Evolutionary conservation across 1,140 invertebrate species (phyloP).

Genomic region (Drosophila insularis): DNA sequence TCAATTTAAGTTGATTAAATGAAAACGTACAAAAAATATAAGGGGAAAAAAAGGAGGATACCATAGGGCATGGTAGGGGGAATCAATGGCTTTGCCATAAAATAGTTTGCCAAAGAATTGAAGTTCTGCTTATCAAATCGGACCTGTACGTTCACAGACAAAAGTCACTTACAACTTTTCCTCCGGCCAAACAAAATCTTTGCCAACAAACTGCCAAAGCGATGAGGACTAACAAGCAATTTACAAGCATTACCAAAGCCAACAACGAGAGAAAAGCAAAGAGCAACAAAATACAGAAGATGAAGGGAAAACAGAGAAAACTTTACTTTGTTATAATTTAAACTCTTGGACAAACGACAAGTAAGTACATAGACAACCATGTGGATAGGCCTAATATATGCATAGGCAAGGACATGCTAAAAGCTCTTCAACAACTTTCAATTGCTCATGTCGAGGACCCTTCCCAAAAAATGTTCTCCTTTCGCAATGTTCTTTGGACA

Average conservation of each 20-base stretch:
- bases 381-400: constrained; percentile 55
- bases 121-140: neutral
- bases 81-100: neutral
- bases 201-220: constrained; percentile 17
- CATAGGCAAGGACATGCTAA: constrained; percentile 44
- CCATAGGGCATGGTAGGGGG: neutral
- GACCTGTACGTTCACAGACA: neutral
- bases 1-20: constrained; percentile 13
- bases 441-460: constrained; percentile 30
- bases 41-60: neutral
- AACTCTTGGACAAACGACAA: constrained; percentile 26
- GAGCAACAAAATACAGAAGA: constrained; percentile 14
- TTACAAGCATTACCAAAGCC: constrained; percentile 31
- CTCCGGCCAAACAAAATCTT: constrained; percentile 10
- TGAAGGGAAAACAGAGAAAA: constrained; percentile 9
- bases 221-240: constrained; percentile 38
- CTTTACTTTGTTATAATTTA: constrained; percentile 21
- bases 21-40: constrained; percentile 6
- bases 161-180: constrained; percentile 5
- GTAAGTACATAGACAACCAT: constrained; percentile 1
- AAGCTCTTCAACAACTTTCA: constrained; percentile 52
- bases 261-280: constrained; percentile 1
- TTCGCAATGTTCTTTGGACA: constrained; percentile 6
- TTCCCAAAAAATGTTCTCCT: neutral
- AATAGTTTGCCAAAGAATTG: neutral